phyloP scores from a whole-genome alignment of 2,113 vertebrate genomes.

The Lepidothrix coronata region DNA sequence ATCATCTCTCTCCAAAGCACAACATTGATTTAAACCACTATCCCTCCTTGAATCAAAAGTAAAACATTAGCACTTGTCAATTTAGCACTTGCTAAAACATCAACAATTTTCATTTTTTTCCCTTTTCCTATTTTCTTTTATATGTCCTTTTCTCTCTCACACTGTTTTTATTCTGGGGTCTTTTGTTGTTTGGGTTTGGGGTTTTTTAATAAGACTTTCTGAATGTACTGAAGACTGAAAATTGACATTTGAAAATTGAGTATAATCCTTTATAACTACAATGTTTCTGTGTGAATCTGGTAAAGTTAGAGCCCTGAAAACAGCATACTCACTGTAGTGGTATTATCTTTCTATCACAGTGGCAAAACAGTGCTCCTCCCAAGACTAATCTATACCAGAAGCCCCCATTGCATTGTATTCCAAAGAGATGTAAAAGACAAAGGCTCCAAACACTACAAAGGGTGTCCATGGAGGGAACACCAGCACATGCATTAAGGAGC shows the following conservation, averaged over 20 bases:
- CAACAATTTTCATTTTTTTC: not conserved
- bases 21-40: not conserved
- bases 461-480: not conserved
- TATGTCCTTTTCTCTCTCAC: rapidly evolving
- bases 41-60: not conserved
- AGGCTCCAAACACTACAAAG: not conserved
- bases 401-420: not conserved
- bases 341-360: not conserved
- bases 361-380: not conserved
- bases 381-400: not conserved
- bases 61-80: not conserved
- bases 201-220: not conserved
- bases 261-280: not conserved
- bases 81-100: not conserved
- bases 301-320: not conserved
- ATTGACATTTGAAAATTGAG: not conserved
- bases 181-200: not conserved
- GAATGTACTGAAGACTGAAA: not conserved
- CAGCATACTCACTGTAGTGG: not conserved
- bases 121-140: not conserved
- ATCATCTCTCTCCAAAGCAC: not conserved
- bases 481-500: not conserved
- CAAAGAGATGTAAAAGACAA: not conserved
- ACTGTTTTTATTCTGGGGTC: no score
- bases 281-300: not conserved